These are phyloP conservation scores for Myripristis murdjan DNA, from an alignment of 2,797 vertebrate genomes.

Conservation along the genomic window DNA sequence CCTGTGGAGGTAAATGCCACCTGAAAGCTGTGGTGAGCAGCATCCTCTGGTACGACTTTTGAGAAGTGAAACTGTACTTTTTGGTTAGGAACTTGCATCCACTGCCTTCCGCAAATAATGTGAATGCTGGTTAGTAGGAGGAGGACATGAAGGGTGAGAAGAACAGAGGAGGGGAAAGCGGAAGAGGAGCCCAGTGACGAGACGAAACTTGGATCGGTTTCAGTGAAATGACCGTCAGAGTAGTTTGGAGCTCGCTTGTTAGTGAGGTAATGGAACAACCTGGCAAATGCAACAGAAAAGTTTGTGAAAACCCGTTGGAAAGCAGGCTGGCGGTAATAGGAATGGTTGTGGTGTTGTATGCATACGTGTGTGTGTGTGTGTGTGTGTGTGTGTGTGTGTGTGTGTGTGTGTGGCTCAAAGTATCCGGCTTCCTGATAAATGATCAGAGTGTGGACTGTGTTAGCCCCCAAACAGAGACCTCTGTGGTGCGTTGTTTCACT, in stretches of 20 bases:
- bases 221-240: conserved; percentile 8
- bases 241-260: conserved; percentile 21
- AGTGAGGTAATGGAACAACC: conserved; percentile 16
- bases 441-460: conserved; percentile 15
- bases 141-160: neutral
- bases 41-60: too few relatives aligned
- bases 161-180: neutral
- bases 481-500: conserved; percentile 31
- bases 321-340: conserved; percentile 11
- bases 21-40: too few relatives aligned
- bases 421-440: conserved; percentile 40
- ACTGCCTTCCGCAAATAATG: neutral
- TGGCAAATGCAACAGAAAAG: conserved; percentile 11
- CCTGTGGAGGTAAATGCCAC: too few relatives aligned
- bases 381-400: conserved; percentile 6
- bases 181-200: neutral
- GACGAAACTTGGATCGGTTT: neutral
- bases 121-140: neutral
- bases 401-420: neutral
- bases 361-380: conserved; percentile 5
- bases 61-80: too few relatives aligned
- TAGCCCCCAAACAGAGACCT: conserved; percentile 31
- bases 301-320: conserved; percentile 9
- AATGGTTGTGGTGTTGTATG: conserved; percentile 8
- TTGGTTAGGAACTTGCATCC: neutral